phyloP scores from a whole-genome alignment of 1,140 invertebrate genomes.

The Ceratosolen fusciceps region DNA sequence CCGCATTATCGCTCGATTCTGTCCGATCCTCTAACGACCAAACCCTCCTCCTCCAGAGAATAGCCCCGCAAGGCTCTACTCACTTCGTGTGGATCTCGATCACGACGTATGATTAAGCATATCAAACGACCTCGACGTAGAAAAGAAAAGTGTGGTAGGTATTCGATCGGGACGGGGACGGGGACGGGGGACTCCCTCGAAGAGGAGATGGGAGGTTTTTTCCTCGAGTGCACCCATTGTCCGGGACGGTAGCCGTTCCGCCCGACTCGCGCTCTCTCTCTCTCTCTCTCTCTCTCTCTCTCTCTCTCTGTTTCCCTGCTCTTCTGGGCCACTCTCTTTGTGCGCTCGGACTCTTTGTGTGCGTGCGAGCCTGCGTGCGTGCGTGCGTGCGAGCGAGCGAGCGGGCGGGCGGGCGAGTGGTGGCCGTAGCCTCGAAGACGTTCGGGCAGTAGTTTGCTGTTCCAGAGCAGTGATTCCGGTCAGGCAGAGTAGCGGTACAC shows the following conservation, averaged over 20 bases:
- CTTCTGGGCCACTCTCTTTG: too few relatives aligned
- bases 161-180: too few relatives aligned
- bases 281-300: too few relatives aligned
- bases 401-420: neutral
- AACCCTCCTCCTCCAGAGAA: too few relatives aligned
- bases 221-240: too few relatives aligned
- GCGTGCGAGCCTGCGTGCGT: neutral
- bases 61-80: too few relatives aligned
- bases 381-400: neutral
- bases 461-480: constrained; percentile 71
- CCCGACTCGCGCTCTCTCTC: neutral
- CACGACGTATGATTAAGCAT: neutral
- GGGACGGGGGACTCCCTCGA: too few relatives aligned
- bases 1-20: too few relatives aligned
- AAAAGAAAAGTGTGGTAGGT: too few relatives aligned
- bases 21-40: neutral
- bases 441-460: constrained; percentile 57
- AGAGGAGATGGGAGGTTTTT: too few relatives aligned
- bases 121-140: neutral
- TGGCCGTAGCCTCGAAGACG: neutral
- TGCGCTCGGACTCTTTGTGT: neutral
- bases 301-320: too few relatives aligned
- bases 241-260: neutral
- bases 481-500: constrained; percentile 69
- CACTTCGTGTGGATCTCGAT: too few relatives aligned